Evolutionary conservation across 2,888 invertebrate genomes (phyloP).

Genomic region (Oxyscelio sp.): DNA sequence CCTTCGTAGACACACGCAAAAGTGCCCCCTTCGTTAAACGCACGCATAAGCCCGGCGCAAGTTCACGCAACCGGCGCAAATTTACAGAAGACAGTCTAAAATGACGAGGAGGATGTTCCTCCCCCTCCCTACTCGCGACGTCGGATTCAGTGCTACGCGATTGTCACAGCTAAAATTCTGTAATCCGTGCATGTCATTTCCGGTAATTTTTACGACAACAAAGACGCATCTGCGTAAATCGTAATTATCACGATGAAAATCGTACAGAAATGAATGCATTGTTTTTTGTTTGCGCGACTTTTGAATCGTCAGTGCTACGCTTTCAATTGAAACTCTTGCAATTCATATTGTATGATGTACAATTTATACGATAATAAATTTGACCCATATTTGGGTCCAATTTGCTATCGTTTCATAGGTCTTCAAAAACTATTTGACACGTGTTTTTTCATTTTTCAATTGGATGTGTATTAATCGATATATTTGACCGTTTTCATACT

Average conservation of each 20-base stretch:
- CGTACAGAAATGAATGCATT: not conserved
- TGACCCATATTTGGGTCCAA: no score
- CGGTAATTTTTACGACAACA: not conserved
- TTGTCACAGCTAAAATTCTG: conserved; percentile 8
- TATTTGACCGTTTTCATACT: no score
- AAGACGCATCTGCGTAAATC: not conserved
- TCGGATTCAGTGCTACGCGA: conserved; percentile 10
- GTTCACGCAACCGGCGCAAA: conserved; percentile 54
- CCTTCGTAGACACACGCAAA: conserved; percentile 27
- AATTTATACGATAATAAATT: no score
- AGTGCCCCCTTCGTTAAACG: conserved; percentile 48
- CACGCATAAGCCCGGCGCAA: conserved; percentile 40
- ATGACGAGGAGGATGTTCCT: no score
- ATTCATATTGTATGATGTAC: no score
- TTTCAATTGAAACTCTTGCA: no score
- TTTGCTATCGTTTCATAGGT: no score
- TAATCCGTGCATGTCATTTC: conserved; percentile 9
- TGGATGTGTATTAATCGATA: no score
- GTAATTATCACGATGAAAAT: not conserved
- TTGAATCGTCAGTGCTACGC: no score
- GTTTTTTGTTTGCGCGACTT: no score
- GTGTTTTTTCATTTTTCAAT: no score
- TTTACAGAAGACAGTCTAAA: conserved; percentile 10
- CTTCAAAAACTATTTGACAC: no score
- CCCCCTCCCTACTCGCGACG: conserved; percentile 20